Evolutionary conservation across 2,888 invertebrate species (phyloP).

Genomic region (Nomada fabriciana): DNA sequence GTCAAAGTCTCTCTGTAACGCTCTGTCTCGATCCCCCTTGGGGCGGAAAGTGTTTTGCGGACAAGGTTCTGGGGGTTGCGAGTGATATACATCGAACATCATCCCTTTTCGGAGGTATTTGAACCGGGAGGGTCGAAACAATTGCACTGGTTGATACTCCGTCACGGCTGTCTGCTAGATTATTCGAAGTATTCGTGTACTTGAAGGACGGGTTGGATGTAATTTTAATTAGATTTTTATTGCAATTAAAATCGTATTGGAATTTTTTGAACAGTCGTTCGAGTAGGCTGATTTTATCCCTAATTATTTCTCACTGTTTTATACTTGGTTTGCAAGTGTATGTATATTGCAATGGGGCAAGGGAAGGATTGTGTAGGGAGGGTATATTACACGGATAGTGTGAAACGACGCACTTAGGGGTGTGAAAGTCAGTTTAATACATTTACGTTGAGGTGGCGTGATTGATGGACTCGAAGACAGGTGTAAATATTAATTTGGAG

Average conservation of each 20-base stretch:
- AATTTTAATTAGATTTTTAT: too few relatives aligned
- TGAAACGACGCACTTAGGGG: conserved; percentile 22
- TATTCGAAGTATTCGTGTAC: too few relatives aligned
- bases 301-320: too few relatives aligned
- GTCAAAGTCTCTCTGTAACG: conserved; percentile 56
- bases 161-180: too few relatives aligned
- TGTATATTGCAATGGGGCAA: conserved; percentile 1
- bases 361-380: neutral
- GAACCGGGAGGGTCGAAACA: neutral
- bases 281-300: too few relatives aligned
- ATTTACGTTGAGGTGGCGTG: conserved; percentile 2
- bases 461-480: conserved; percentile 19
- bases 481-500: conserved; percentile 37
- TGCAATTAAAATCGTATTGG: too few relatives aligned
- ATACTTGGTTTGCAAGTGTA: too few relatives aligned
- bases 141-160: conserved; percentile 1
- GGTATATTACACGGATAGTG: neutral
- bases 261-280: too few relatives aligned
- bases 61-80: conserved; percentile 11
- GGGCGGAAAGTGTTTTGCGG: conserved; percentile 57
- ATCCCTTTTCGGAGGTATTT: neutral
- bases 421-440: conserved; percentile 3
- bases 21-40: neutral
- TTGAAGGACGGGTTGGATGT: neutral
- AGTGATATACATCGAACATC: conserved; percentile 16